Conservation (phyloP, 2,797 vertebrate species). For the Dicrostonyx torquatus region DNA sequence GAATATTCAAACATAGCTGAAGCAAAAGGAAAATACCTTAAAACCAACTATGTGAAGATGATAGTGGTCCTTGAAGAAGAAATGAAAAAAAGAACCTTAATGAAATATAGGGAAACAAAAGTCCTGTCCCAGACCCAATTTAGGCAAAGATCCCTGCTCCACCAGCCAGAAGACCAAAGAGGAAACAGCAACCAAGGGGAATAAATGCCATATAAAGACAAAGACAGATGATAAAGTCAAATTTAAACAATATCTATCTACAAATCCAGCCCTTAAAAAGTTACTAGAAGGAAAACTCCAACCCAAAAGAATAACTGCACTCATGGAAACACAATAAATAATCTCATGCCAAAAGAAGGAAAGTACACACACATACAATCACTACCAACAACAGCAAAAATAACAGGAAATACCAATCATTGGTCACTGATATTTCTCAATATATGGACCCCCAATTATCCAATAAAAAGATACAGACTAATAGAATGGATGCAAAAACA, state of each 20-base stretch:
- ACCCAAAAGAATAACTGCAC: background rate
- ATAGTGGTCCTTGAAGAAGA: background rate
- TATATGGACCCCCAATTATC: background rate
- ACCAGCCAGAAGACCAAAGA: background rate
- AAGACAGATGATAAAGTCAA: background rate
- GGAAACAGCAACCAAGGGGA: background rate
- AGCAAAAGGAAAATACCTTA: background rate
- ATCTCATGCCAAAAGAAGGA: background rate
- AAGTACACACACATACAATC: background rate
- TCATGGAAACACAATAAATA: background rate
- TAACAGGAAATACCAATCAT: background rate
- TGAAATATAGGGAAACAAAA: background rate
- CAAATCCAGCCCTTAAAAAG: background rate
- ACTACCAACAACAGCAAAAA: background rate
- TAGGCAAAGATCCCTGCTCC: background rate
- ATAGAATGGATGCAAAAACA: background rate
- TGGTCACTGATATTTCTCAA: background rate
- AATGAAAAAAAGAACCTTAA: background rate
- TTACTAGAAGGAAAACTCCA: background rate
- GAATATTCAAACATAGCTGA: background rate
- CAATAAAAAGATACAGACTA: background rate
- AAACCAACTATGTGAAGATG: background rate
- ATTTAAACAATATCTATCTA: background rate
- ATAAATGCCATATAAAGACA: background rate
- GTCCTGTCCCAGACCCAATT: background rate